Evolutionary conservation across 2,888 invertebrate species (phyloP), one percentile per base, ranked within the genome.

Genomic region (Amiota communis): DNA sequence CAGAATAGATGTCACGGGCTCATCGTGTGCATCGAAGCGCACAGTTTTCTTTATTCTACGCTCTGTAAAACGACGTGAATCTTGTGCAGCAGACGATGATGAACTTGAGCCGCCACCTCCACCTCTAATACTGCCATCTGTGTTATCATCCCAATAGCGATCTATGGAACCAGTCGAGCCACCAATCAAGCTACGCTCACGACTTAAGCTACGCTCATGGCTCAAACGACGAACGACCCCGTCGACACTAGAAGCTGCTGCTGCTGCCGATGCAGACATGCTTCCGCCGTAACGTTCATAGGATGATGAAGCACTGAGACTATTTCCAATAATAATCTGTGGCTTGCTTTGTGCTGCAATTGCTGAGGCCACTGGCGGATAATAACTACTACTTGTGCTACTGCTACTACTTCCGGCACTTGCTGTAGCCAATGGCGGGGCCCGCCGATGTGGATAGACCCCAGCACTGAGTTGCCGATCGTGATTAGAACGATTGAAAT

Each of bases 1-100:
- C 11, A 48, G 36, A 8, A 69, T n/a, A 17, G 68, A 49, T 23
- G 67, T 46, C 8, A 78, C 76, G 11, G 15, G 17, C 69, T 84
- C 88, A 84, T 94, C 94, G 87, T 93, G 92, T 71, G 94, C 93
- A 90, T 96, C 96, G 91, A 97, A 97, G 79, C 97, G 93, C 83
- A 97, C 97, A 77, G 96, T 97, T 92, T 97, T 97, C 94, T 97
- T 97, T 88, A 86, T 88, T 94, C 96, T 95, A 89, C 96, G 92
- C 90, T 96, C 96, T 78, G 95, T 95, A 90, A 95, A 95, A 86
- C 95, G 93, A 83, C 95, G 92, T 90, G 93, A 94, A 90, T 94
- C 94, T 80, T 90, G 89, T 61, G 90, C 89, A 53, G 87, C 86
- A 71, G 86, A 83, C 49, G 89, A 85, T 49, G 88, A 88, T 59